Conservation (phyloP, 1,140 invertebrate genomes). For the Sweltsa coloradensis region DNA sequence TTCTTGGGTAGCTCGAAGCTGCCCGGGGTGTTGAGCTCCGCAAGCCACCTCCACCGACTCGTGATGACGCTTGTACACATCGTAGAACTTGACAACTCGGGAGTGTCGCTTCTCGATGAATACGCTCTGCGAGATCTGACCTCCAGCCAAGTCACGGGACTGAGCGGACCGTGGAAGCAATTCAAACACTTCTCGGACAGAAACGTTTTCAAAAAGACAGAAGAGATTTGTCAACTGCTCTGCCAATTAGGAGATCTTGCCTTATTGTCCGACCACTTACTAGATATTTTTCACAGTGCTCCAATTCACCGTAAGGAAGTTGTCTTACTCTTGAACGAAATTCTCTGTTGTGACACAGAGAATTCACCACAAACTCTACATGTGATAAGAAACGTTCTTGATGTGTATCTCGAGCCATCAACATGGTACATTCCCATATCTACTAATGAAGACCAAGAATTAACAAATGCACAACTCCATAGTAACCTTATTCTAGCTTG, state of each 20-base stretch:
- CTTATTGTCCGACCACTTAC: slow-evolving; percentile 39
- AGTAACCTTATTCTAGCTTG: slow-evolving; percentile 44
- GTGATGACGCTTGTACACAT: slow-evolving; percentile 38
- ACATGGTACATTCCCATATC: slow-evolving; percentile 40
- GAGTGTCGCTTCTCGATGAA: slow-evolving; percentile 39
- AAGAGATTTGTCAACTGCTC: slow-evolving; percentile 34
- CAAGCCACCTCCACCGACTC: slow-evolving; percentile 35
- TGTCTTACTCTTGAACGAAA: slow-evolving; percentile 37
- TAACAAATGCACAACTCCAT: slow-evolving; percentile 34
- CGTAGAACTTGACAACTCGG: slow-evolving; percentile 35
- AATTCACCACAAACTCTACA: background rate
- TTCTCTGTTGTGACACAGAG: slow-evolving; percentile 25
- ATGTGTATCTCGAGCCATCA: slow-evolving; percentile 37
- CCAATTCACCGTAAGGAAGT: slow-evolving; percentile 36
- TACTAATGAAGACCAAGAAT: slow-evolving; percentile 13
- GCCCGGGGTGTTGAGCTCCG: slow-evolving; percentile 34
- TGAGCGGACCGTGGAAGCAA: slow-evolving; percentile 35
- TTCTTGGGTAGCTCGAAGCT: slow-evolving; percentile 39
- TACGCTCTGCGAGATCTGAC: slow-evolving; percentile 30
- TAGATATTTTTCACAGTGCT: slow-evolving; percentile 36
- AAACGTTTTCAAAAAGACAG: slow-evolving; percentile 30
- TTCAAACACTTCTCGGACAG: slow-evolving; percentile 39
- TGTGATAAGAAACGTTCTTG: slow-evolving; percentile 34
- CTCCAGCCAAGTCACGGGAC: background rate
- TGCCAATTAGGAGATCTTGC: slow-evolving; percentile 35